Evolutionary conservation across 2,797 vertebrate species (phyloP).

Genomic region (Botia almorhae): DNA sequence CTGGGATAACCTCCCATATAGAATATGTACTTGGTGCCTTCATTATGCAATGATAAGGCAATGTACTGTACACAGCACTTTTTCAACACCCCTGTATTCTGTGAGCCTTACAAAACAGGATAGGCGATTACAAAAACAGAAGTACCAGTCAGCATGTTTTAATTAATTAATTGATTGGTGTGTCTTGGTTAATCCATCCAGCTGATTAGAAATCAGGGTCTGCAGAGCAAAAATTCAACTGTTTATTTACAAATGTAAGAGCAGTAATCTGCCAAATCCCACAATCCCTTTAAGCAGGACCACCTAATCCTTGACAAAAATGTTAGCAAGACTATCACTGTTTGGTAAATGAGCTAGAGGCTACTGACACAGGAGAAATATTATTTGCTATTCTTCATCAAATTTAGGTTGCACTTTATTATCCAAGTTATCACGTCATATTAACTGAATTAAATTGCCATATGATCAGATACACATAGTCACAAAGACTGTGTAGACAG

Average conservation of each 20-base stretch:
- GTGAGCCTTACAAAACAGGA: conserved; percentile 27
- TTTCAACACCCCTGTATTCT: conserved; percentile 22
- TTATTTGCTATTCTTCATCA: background rate
- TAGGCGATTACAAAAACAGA: conserved; percentile 6
- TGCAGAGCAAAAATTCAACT: conserved; percentile 75
- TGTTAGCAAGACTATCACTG: conserved; percentile 62
- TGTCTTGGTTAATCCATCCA: conserved; percentile 69
- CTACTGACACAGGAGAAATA: conserved; percentile 1
- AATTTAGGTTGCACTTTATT: conserved; percentile 6
- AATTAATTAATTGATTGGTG: conserved; percentile 61
- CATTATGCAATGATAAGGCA: conserved; percentile 52
- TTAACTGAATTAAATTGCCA: background rate
- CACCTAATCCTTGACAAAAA: conserved; percentile 72
- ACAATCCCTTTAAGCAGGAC: conserved; percentile 77
- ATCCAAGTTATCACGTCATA: background rate
- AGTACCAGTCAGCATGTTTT: conserved; percentile 54
- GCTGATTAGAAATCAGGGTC: conserved; percentile 69
- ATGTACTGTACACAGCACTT: conserved; percentile 52
- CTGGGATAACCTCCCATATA: conserved; percentile 21
- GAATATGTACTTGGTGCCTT: conserved; percentile 42
- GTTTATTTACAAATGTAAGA: conserved; percentile 76
- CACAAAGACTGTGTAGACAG: too few relatives aligned
- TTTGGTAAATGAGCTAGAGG: conserved; percentile 58
- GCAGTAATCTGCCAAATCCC: conserved; percentile 76
- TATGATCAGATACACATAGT: too few relatives aligned